A percentile compares a stretch with the other conserved stretches of the same genome.
phyloP scores from a whole-genome alignment of 2,888 invertebrate genomes.

The Automeris io region DNA sequence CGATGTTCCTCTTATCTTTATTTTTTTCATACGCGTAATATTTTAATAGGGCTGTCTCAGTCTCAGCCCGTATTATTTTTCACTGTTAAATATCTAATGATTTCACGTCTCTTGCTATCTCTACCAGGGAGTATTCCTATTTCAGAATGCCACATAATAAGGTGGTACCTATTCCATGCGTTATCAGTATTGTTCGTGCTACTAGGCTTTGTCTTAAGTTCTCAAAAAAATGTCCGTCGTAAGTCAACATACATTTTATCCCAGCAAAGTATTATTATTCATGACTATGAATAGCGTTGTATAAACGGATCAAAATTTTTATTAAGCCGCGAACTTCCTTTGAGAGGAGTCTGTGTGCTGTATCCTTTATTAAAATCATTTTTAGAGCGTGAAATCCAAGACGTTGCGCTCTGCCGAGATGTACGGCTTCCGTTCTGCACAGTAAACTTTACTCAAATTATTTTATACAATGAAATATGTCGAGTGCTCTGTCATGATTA shows the following conservation, averaged over 20 bases:
- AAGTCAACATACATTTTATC: conserved; percentile 23
- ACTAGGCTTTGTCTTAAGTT: too few relatives aligned
- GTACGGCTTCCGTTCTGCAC: neutral
- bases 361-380: conserved; percentile 25
- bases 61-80: too few relatives aligned
- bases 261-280: conserved; percentile 41
- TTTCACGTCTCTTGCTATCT: too few relatives aligned
- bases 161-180: too few relatives aligned
- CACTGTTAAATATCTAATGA: too few relatives aligned
- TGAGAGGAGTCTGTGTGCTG: conserved; percentile 15
- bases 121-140: too few relatives aligned
- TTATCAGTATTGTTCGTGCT: too few relatives aligned
- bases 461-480: neutral
- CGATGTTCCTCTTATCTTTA: too few relatives aligned
- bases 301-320: conserved; percentile 45
- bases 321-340: conserved; percentile 23
- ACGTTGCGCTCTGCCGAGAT: neutral
- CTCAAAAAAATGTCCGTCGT: conserved; percentile 1
- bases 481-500: neutral
- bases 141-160: too few relatives aligned
- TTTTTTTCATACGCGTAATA: too few relatives aligned
- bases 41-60: too few relatives aligned
- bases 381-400: conserved; percentile 9
- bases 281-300: conserved; percentile 52
- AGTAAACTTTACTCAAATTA: neutral